Percentiles rank a stretch among this genome's conserved stretches.
Conservation (phyloP, 2,888 invertebrate genomes). For the Lepidochitona cinerea region DNA sequence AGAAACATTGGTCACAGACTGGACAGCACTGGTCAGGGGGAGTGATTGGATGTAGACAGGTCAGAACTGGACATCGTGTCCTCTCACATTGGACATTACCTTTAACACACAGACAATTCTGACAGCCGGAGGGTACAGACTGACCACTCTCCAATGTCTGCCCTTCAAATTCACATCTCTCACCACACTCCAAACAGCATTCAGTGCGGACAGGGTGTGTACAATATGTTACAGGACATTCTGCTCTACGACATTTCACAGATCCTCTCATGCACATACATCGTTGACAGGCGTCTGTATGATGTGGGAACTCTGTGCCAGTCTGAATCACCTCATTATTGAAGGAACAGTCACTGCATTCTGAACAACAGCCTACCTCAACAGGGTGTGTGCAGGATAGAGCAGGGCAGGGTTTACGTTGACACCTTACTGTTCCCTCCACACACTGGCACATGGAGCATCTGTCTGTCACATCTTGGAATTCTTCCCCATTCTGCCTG, state of each 20-base stretch:
- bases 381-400: conserved; percentile 12
- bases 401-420: conserved; percentile 28
- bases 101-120: conserved; percentile 32
- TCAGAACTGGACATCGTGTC: conserved; percentile 36
- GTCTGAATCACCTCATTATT: conserved; percentile 12
- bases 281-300: conserved; percentile 35
- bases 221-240: conserved; percentile 28
- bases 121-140: conserved; percentile 11
- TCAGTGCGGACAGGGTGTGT: conserved; percentile 44
- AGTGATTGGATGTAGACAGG: conserved; percentile 43
- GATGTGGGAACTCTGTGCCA: conserved; percentile 15
- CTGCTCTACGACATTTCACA: conserved; percentile 8
- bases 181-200: conserved; percentile 53
- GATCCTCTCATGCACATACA: conserved; percentile 41
- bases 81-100: conserved; percentile 40
- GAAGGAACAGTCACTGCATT: conserved; percentile 22
- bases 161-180: conserved; percentile 40
- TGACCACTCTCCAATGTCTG: conserved; percentile 9
- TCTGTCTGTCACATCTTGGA: conserved; percentile 35
- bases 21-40: conserved; percentile 45
- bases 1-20: conserved; percentile 43
- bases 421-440: conserved; percentile 37
- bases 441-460: conserved; percentile 45
- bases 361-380: conserved; percentile 6
- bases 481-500: conserved; percentile 30